Conservation (phyloP, 2,888 invertebrate genomes). For the Thumatha senex region DNA sequence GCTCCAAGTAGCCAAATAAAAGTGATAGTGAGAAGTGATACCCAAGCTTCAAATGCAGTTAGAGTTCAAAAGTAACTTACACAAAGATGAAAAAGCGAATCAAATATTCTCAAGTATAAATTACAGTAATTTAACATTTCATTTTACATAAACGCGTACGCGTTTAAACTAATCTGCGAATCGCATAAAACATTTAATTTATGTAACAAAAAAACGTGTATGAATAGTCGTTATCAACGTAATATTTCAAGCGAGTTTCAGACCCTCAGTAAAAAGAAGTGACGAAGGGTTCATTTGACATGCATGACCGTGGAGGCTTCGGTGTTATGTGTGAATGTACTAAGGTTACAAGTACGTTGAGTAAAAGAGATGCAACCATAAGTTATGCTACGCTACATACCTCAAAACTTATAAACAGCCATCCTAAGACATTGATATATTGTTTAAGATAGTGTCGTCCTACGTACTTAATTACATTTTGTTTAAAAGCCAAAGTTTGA, state of each 20-base stretch:
- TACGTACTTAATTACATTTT: neutral
- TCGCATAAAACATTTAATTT: too few relatives aligned
- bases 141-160: too few relatives aligned
- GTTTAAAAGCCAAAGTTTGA: neutral
- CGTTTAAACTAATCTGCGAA: too few relatives aligned
- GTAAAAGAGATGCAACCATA: neutral
- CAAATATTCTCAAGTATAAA: too few relatives aligned
- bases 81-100: too few relatives aligned
- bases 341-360: neutral
- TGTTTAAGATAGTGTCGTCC: neutral
- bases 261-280: neutral
- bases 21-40: too few relatives aligned
- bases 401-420: neutral
- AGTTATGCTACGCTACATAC: too few relatives aligned
- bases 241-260: neutral
- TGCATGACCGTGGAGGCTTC: neutral
- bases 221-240: neutral
- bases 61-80: too few relatives aligned
- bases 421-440: constrained; percentile 1
- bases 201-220: neutral
- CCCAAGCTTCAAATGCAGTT: too few relatives aligned
- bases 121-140: too few relatives aligned
- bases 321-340: neutral
- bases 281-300: neutral
- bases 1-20: too few relatives aligned